These are phyloP conservation scores for Calypte anna DNA, from an alignment of 2,113 vertebrate genomes.

Conservation along the genomic window DNA sequence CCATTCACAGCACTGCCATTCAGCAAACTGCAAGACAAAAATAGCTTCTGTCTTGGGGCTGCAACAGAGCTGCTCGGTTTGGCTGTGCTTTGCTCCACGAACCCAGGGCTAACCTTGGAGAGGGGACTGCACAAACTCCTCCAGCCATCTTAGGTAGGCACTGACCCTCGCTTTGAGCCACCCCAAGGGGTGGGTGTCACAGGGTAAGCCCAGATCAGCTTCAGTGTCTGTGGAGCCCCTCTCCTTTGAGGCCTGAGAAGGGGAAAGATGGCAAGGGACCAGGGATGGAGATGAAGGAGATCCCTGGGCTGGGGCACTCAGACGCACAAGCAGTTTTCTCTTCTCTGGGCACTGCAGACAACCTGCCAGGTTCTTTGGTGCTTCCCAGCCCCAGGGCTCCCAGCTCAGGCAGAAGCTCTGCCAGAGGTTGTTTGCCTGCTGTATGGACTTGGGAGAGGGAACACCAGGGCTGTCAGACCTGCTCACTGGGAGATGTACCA, in stretches of 20 bases:
- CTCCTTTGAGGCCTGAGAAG: background rate
- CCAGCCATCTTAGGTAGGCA: background rate
- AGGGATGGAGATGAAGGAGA: background rate
- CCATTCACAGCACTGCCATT: background rate
- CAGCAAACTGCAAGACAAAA: constrained; percentile 12
- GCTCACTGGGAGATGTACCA: background rate
- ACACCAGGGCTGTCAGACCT: background rate
- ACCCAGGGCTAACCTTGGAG: background rate
- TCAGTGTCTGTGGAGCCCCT: background rate
- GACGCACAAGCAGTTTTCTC: background rate
- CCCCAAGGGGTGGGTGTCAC: background rate
- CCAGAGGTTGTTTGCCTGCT: background rate
- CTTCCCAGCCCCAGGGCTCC: background rate
- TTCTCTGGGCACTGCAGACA: background rate
- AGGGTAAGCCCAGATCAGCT: background rate
- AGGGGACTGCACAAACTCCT: background rate
- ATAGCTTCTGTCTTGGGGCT: constrained; percentile 40
- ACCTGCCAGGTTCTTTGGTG: background rate
- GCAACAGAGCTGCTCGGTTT: background rate
- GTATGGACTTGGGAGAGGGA: accelerated
- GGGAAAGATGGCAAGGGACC: background rate
- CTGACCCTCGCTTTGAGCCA: background rate
- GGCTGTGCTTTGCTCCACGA: background rate
- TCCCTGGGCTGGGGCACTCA: accelerated
- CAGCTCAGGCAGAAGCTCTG: background rate